Percentiles rank a stretch among this genome's conserved stretches.
Conservation (phyloP, 2,888 invertebrate genomes). For the Cosmorhoe ocellata region DNA sequence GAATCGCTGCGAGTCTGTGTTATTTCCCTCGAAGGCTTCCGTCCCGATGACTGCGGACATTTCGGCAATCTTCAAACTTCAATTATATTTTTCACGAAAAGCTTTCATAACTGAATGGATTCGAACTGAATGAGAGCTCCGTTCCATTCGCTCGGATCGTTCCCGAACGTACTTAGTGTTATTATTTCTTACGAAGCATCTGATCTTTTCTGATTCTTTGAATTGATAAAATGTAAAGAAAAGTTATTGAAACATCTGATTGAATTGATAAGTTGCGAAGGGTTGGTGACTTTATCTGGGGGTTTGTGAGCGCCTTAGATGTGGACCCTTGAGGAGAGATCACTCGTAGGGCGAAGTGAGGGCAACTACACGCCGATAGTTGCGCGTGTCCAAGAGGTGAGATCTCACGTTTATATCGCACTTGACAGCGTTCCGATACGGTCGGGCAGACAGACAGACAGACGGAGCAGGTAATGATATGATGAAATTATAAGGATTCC, state of each 20-base stretch:
- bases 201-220: conserved; percentile 40
- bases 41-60: conserved; percentile 29
- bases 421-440: no score
- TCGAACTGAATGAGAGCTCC: conserved; percentile 34
- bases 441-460: no score
- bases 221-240: conserved; percentile 39
- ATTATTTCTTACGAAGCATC: conserved; percentile 53
- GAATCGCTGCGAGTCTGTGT: conserved; percentile 1
- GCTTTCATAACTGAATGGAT: conserved; percentile 43
- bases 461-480: no score
- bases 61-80: conserved; percentile 28
- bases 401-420: background rate
- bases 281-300: conserved; percentile 67
- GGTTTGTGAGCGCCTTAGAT: conserved; percentile 60
- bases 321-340: conserved; percentile 69
- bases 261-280: conserved; percentile 64
- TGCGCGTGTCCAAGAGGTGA: background rate
- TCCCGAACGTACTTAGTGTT: conserved; percentile 51
- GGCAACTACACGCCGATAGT: conserved; percentile 27
- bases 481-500: no score
- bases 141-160: conserved; percentile 38
- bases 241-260: conserved; percentile 54
- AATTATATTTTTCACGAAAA: conserved; percentile 34
- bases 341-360: conserved; percentile 36
- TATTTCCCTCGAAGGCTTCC: conserved; percentile 12